Evolutionary conservation across 2,113 vertebrate species (phyloP).

Genomic region (Picathartes gymnocephalus): DNA sequence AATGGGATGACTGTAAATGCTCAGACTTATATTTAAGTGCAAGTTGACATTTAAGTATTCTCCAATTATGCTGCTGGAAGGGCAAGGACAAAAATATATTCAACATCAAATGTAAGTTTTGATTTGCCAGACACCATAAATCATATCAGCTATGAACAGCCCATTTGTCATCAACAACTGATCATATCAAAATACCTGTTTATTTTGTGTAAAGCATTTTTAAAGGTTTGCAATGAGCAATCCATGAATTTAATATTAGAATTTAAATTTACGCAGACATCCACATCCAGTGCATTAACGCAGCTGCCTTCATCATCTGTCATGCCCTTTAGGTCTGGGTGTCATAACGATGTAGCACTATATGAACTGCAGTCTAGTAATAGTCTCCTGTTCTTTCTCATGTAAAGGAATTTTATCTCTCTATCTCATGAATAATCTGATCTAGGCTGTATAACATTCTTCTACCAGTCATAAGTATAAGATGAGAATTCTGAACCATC

Average conservation of each 20-base stretch:
- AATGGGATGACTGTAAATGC: background rate
- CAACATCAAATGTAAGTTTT: background rate
- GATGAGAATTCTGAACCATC: constrained; percentile 45
- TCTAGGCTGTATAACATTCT: constrained; percentile 41
- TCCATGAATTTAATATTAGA: background rate
- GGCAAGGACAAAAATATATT: background rate
- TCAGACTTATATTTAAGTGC: background rate
- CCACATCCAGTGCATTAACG: background rate
- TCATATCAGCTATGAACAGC: background rate
- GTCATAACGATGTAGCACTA: background rate
- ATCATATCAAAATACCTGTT: background rate
- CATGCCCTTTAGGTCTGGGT: background rate
- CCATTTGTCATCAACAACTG: background rate
- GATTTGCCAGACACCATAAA: background rate
- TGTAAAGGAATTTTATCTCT: constrained; percentile 24
- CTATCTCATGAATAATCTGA: constrained; percentile 47
- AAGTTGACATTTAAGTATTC: background rate
- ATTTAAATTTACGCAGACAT: background rate
- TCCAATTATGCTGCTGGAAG: background rate
- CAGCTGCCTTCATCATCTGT: background rate
- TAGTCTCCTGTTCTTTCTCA: constrained; percentile 5
- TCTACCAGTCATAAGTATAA: constrained; percentile 31
- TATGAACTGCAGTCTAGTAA: background rate
- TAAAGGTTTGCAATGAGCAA: background rate
- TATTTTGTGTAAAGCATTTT: background rate